Evolutionary conservation across 1,140 invertebrate species (phyloP).

Genomic region (Drosophila persimilis): DNA sequence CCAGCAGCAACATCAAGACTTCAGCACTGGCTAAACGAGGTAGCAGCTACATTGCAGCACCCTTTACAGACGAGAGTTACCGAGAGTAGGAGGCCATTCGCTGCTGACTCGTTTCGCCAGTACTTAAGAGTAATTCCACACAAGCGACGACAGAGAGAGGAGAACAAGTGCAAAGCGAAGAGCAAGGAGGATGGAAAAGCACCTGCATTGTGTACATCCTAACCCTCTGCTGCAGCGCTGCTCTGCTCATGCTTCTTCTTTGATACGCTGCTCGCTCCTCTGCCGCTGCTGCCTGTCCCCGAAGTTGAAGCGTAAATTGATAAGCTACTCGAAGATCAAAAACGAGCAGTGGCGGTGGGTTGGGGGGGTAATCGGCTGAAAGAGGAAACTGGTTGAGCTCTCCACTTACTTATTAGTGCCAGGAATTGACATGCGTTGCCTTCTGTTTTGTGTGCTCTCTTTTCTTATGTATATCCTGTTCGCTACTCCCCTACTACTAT

Average conservation of each 20-base stretch:
- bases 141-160: constrained; percentile 4
- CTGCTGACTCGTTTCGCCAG: too few relatives aligned
- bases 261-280: not conserved
- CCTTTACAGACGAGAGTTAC: too few relatives aligned
- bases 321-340: constrained; percentile 54
- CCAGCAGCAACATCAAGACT: constrained; percentile 11
- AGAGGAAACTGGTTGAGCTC: constrained; percentile 47
- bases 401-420: constrained; percentile 65
- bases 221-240: too few relatives aligned
- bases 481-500: too few relatives aligned
- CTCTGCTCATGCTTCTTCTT: constrained; percentile 16
- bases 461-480: not conserved
- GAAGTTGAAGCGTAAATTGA: constrained; percentile 72
- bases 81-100: too few relatives aligned
- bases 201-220: constrained; percentile 29
- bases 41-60: too few relatives aligned
- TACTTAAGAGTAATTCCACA: not conserved
- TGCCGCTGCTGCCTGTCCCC: constrained; percentile 26
- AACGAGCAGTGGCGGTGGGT: not conserved
- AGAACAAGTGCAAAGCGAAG: constrained; percentile 2
- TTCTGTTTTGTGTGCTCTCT: constrained; percentile 35
- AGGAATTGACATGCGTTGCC: constrained; percentile 62
- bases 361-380: not conserved
- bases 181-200: constrained; percentile 13
- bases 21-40: too few relatives aligned